Evolutionary conservation across 1,140 invertebrate genomes (phyloP), one percentile per base, ranked within the genome.

Genomic region (Zaprionus africanus): DNA sequence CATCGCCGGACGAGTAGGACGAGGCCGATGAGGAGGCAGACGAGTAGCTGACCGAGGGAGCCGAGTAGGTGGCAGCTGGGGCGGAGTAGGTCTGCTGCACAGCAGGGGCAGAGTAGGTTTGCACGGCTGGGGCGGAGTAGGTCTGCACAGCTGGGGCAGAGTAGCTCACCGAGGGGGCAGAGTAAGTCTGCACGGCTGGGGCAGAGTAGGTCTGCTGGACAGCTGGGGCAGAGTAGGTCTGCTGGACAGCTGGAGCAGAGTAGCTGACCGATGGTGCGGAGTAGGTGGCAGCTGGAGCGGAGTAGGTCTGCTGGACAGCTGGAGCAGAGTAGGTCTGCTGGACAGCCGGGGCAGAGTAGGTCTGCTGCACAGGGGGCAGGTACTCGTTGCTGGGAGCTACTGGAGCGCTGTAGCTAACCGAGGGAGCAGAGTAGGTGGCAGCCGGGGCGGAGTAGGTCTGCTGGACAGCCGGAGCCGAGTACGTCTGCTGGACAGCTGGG

Each of bases 361-460:
- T 34, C 58, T 69, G 65, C 31, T 75, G 69, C 3, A 85, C 62
- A 2, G 87, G 87, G 7, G 87, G 87, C 81, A 91, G 71, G 41
- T 91, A 91, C 69, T 91, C 88, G 58, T 78, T 84, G 72, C 41
- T 79, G 54, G 84, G 83, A 24, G 61, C 59, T 41, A 46, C 57
- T 5, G 71, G 62, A 41, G 79, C 79, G 4, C 66, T 56, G 81
- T 79, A 80, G 78, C 73, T 72, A 41, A 82, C 61, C 11, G 73
- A 77, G 15, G 74, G 78, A 1, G 74, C 66, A 15, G 65, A 53
- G 54, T 76, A 81, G 15, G 60, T 63, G 13, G 60, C 53, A n/a
- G 76, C 61, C 6, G 73, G 67, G 4, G 73, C 66, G 11, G 66
- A 51, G 58, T 77, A 77, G 31, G 59, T 64, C 46, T 51, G 46